These are phyloP conservation scores for Myioborus miniatus DNA, from an alignment of 2,797 vertebrate species.

Conservation along the genomic window DNA sequence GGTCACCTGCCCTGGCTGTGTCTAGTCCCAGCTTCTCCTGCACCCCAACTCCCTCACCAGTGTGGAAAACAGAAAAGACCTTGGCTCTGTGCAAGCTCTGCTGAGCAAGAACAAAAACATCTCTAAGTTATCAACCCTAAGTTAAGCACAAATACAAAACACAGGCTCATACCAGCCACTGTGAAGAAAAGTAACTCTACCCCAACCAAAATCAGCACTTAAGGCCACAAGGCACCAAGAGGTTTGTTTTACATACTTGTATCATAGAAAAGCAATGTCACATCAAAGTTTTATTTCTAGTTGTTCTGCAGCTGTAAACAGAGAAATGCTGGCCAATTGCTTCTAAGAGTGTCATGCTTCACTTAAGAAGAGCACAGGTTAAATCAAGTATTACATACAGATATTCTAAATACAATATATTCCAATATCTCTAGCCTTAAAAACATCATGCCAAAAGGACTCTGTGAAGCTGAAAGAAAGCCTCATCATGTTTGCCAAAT, in stretches of 20 bases:
- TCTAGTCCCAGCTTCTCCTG: rapidly evolving
- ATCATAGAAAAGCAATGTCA: neutral
- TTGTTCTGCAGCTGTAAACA: neutral
- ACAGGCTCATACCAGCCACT: neutral
- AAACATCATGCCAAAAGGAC: neutral
- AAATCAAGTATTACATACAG: neutral
- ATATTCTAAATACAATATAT: neutral
- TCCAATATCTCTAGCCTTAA: neutral
- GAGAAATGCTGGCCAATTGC: neutral
- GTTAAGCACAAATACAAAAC: neutral
- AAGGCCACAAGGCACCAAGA: neutral
- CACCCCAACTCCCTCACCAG: neutral
- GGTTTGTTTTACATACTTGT: neutral
- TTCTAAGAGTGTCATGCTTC: neutral
- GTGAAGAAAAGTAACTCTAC: neutral
- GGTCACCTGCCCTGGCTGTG: neutral
- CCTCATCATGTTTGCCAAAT: neutral
- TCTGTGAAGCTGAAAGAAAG: neutral
- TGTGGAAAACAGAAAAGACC: neutral
- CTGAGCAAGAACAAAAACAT: neutral
- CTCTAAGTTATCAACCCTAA: neutral
- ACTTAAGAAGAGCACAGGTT: neutral
- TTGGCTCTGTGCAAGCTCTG: neutral
- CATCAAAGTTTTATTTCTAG: neutral
- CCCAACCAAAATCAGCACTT: neutral